Evolutionary conservation across 2,113 vertebrate species (phyloP), one percentile per base, ranked within the genome.

Genomic region (Orientallactaga bullata): DNA sequence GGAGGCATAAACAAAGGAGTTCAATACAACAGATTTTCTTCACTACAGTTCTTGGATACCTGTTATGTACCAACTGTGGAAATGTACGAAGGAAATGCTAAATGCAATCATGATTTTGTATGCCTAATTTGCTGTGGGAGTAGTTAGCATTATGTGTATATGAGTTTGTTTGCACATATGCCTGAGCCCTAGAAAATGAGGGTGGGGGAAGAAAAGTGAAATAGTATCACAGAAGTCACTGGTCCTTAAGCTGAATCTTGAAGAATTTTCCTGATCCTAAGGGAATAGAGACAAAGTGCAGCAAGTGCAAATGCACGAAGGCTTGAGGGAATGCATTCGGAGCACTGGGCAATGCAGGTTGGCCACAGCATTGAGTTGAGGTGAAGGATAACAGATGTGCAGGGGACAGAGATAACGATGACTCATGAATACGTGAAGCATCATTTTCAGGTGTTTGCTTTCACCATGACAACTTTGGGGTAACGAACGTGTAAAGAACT

Each of bases 1-100:
- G 6, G 69, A 24, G 3, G 13, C 15, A 4, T 84, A 8, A 79
- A 30, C 39, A 84, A 87, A 79, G 35, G 58, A 88, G 51, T 69
- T 9, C 26, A 15, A 37, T 66, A 47, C n/a, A 90, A 58, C 55
- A 55, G 81, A 80, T 61, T 93, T 84, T 61, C 63, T 72, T 95
- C 58, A 55, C 0, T 80, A 32, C 6, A 37, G 39, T 74, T 79
- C 4, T 26, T 66, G 86, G 82, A 16, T 24, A 28, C 55, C 77
- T 74, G 6, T 71, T 87, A 42, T 35, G 32, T 72, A 42, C 6
- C 12, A 85, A 60, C 60, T 65, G 20, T 26, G 20, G 81, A 42
- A 74, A 85, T 5, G 32, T 60, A 66, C 39, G 82, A 55, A 76
- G 84, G 58, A 92, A 86, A 82, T 39, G 47, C 39, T 37, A 65